Evolutionary conservation across 2,113 vertebrate species (phyloP).

Genomic region (Fregetta grallaria): DNA sequence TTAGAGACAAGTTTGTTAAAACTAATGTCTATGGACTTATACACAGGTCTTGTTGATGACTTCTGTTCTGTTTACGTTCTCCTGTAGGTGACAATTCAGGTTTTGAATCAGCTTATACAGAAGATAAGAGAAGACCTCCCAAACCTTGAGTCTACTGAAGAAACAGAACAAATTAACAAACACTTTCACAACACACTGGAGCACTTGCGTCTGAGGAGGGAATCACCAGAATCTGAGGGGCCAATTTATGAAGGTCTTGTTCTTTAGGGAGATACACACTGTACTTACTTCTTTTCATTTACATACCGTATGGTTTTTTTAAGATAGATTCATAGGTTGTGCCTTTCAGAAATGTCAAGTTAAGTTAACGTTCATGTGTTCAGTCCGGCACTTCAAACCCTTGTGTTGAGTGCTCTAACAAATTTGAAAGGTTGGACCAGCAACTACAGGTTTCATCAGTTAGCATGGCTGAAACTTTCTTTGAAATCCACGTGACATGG

Average conservation of each 20-base stretch:
- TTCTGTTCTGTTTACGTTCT: not conserved
- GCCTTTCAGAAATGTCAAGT: constrained; percentile 80
- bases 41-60: not conserved
- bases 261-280: constrained; percentile 56
- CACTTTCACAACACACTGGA: constrained; percentile 99
- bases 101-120: constrained; percentile 98
- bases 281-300: constrained; percentile 41
- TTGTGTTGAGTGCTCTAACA: constrained; percentile 67
- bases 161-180: constrained; percentile 99
- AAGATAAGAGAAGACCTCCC: constrained; percentile 98
- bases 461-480: constrained; percentile 68
- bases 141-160: constrained; percentile 94
- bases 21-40: not conserved
- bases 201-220: constrained; percentile 92
- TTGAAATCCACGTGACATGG: constrained; percentile 55
- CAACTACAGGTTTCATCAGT: constrained; percentile 55
- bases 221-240: constrained; percentile 92
- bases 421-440: constrained; percentile 63
- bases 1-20: not conserved
- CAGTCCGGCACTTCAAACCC: constrained; percentile 71
- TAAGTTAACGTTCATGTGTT: constrained; percentile 66
- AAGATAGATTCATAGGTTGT: constrained; percentile 76
- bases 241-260: constrained; percentile 93
- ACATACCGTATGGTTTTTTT: constrained; percentile 46
- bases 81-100: constrained; percentile 92